A percentile compares a stretch with the other conserved stretches of the same genome.
Evolutionary conservation across 2,797 vertebrate genomes (phyloP).

Genomic region (Pseudochromis fuscus): DNA sequence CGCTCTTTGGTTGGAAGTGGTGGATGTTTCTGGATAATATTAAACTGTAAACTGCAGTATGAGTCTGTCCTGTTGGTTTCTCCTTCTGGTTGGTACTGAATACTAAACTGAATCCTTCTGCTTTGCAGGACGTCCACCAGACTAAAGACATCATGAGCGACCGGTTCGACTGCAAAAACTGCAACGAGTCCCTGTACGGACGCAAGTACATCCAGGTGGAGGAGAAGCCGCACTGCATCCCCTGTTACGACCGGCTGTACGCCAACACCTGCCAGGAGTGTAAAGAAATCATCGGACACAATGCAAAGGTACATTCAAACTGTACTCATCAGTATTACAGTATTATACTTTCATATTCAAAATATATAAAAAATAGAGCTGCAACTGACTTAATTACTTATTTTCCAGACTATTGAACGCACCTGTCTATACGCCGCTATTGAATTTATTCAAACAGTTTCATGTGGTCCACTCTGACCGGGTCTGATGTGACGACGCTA

Average conservation of each 20-base stretch:
- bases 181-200: slow-evolving; percentile 92
- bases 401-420: too few species aligned
- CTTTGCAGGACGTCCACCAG: slow-evolving; percentile 32
- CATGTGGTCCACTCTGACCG: too few species aligned
- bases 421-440: too few species aligned
- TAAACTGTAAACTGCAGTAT: slow-evolving; percentile 21
- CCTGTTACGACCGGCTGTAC: slow-evolving; percentile 92
- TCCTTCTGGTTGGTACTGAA: slow-evolving; percentile 23
- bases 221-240: slow-evolving; percentile 91
- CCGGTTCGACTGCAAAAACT: slow-evolving; percentile 91
- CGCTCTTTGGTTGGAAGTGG: not conserved
- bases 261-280: slow-evolving; percentile 95
- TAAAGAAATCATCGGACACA: slow-evolving; percentile 92
- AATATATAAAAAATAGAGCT: not conserved
- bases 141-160: slow-evolving; percentile 89
- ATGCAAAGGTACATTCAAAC: slow-evolving; percentile 82
- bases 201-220: slow-evolving; percentile 95
- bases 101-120: slow-evolving; percentile 25
- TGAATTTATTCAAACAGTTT: too few species aligned
- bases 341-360: not conserved
- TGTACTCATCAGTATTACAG: too few species aligned
- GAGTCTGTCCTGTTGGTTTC: slow-evolving; percentile 4
- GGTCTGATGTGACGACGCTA: too few species aligned
- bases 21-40: slow-evolving; percentile 17
- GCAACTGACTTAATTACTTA: too few species aligned